Percentiles rank a stretch among this genome's conserved stretches.
These are phyloP conservation scores for Ictidomys tridecemlineatus DNA, from an alignment of 2,113 vertebrate species.

Conservation along the genomic window DNA sequence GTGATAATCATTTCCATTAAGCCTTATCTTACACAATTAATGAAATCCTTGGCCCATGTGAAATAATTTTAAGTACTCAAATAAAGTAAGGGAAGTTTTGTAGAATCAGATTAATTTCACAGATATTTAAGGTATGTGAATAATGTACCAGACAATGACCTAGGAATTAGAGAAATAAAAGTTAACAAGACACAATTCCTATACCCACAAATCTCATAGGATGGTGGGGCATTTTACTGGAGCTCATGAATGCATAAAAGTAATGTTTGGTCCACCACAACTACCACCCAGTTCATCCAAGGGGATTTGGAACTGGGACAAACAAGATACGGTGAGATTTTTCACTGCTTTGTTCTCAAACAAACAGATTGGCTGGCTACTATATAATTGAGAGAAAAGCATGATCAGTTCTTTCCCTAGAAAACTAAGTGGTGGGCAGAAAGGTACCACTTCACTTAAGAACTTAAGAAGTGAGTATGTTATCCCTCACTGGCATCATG, in stretches of 20 bases:
- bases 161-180: not conserved
- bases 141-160: not conserved
- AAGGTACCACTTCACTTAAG: not conserved
- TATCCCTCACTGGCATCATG: not conserved
- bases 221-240: not conserved
- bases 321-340: not conserved
- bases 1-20: not conserved
- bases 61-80: constrained; percentile 22
- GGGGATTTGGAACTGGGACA: not conserved
- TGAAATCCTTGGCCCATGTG: not conserved
- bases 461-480: not conserved
- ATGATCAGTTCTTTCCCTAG: not conserved
- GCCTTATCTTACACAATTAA: not conserved
- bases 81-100: not conserved
- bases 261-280: not conserved
- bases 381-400: not conserved
- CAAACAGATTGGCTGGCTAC: not conserved
- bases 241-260: not conserved
- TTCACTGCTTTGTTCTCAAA: not conserved
- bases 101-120: constrained; percentile 9
- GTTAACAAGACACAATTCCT: not conserved
- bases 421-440: not conserved
- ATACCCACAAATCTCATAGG: not conserved
- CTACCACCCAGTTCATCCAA: not conserved
- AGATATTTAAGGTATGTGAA: not conserved